A percentile compares a stretch with the other conserved stretches of the same genome.
phyloP scores from a whole-genome alignment of 2,797 vertebrate species.

The Eulemur rubriventer region DNA sequence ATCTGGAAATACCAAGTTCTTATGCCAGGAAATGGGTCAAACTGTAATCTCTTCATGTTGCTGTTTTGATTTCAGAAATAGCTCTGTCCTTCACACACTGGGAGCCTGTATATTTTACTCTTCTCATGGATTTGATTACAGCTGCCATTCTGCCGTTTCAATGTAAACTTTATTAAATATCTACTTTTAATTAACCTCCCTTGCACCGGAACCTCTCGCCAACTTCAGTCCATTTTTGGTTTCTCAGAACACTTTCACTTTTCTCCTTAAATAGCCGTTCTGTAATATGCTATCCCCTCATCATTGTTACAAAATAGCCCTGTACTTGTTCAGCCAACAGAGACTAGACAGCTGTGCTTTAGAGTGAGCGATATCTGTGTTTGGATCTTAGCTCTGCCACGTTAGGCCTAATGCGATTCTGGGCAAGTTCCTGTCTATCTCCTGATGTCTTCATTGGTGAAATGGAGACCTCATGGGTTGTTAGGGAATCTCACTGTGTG shows the following conservation, averaged over 20 bases:
- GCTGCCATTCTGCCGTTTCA: conserved; percentile 51
- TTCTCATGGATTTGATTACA: conserved; percentile 66
- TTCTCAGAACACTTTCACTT: conserved; percentile 13
- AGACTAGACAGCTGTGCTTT: not conserved
- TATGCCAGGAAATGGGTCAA: conserved; percentile 76
- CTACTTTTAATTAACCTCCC: conserved; percentile 69
- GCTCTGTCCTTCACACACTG: conserved; percentile 56
- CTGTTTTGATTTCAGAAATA: conserved; percentile 78
- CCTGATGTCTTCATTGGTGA: not conserved
- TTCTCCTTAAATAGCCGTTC: conserved; percentile 53
- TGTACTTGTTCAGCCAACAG: not conserved
- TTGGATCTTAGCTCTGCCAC: not conserved
- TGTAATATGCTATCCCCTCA: not conserved
- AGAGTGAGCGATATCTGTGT: not conserved
- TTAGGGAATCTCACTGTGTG: not conserved
- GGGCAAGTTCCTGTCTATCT: not conserved
- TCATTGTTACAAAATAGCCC: not conserved
- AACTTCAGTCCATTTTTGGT: conserved; percentile 15
- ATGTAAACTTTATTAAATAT: conserved; percentile 72
- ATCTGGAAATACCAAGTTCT: conserved; percentile 74
- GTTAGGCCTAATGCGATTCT: not conserved
- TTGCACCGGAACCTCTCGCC: conserved; percentile 27
- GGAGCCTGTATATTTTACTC: conserved; percentile 32
- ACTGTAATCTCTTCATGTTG: conserved; percentile 71
- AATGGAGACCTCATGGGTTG: not conserved